Percentiles rank a stretch among this genome's conserved stretches.
phyloP scores from a whole-genome alignment of 2,113 vertebrate species.

The Clupea harengus region DNA sequence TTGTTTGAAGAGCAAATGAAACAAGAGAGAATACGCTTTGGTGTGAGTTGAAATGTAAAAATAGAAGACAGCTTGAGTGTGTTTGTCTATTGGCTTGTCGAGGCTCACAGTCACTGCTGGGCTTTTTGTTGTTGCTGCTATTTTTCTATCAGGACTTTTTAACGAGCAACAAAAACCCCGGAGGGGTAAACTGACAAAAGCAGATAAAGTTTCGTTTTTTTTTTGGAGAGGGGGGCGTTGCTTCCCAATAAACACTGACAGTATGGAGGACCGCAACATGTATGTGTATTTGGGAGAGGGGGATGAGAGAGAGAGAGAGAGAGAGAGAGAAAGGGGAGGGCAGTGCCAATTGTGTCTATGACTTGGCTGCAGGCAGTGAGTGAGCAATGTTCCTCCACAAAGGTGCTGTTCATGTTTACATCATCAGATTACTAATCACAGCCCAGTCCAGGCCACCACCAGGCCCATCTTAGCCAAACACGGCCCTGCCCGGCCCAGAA shows the following conservation, averaged over 20 bases:
- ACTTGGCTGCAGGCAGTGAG: too few species aligned
- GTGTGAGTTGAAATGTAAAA: constrained; percentile 29
- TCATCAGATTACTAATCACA: too few species aligned
- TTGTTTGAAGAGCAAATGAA: constrained; percentile 10
- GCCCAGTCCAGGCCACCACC: too few species aligned
- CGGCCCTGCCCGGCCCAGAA: too few species aligned
- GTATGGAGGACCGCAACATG: neutral
- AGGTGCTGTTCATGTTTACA: too few species aligned
- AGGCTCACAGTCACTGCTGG: constrained; percentile 25
- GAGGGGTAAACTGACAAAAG: constrained; percentile 65
- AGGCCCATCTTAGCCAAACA: too few species aligned
- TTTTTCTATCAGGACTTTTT: constrained; percentile 71
- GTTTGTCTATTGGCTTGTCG: constrained; percentile 34
- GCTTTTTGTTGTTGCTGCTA: constrained; percentile 52
- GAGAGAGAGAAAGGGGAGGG: neutral
- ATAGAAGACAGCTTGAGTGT: constrained; percentile 33
- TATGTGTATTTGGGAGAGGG: neutral
- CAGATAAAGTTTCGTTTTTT: neutral
- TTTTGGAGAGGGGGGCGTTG: neutral
- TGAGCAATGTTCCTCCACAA: too few species aligned
- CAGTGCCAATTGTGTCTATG: too few species aligned
- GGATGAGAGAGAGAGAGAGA: neutral
- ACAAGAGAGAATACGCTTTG: constrained; percentile 22
- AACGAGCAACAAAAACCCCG: constrained; percentile 65
- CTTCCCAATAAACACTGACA: neutral